Base-by-base conservation (phyloP, 1,140 invertebrate genomes). In the Bombus confusus region DNA sequence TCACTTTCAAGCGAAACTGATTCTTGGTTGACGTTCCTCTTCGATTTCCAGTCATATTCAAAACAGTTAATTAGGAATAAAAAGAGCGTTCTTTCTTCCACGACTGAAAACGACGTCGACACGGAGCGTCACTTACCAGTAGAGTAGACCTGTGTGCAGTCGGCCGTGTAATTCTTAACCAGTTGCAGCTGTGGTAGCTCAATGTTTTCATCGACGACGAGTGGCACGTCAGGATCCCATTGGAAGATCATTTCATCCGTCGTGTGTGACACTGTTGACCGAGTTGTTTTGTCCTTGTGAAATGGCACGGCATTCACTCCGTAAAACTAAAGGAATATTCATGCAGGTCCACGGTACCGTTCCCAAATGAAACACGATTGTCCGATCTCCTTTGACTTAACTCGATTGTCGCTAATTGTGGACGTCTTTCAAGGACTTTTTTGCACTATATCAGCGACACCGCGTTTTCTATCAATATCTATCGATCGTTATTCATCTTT, bases 241-340 rank as follows among this genome's bases (percentile, higher is more conserved):
- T 98, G 97, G 94, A 98, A 98, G 84, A 98, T 97, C 96, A 98
- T 96, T 94, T 98, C 98, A 90, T 98, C 98, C 39, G 98, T 98
- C 43, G 98, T 98, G 92, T 98, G 98, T 2, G 98, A 98, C 85
- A 98, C 98, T 98, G 94, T 88, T 94, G 75, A 90, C 69, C 85
- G 86, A 90, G 69, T 90, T 89, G 52, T 85, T 81, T 85, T 74
- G 52, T 90, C 81, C 74, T 78, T 84, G 75, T 84, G 59, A 87
- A 74, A 87, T 84, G 69, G 69, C 47, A 59, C 47, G 41, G 57
- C 9, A 83, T 83, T 86, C 85, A 31, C 1, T 1, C 39, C 59
- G 57, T 41, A 25, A 80, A 69, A 71, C n/a, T 75, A 75, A 86
- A 80, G 34, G 64, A 69, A 52, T 52, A 80, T 69, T 69, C 78